These are phyloP conservation scores for Ganaspis sp. DNA, from an alignment of 1,140 invertebrate species.

Conservation along the genomic window DNA sequence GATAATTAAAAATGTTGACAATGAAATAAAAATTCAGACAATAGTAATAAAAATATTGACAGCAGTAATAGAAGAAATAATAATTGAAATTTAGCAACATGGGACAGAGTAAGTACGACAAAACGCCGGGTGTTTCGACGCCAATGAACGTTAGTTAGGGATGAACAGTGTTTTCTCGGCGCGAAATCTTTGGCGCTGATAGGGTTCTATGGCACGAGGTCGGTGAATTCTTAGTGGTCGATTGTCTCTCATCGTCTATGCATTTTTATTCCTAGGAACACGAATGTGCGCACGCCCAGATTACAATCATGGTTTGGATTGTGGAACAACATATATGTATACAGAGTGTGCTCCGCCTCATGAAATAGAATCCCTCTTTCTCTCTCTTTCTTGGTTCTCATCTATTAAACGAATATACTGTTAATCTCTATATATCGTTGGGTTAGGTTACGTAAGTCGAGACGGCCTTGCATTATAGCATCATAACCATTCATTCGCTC, in stretches of 20 bases:
- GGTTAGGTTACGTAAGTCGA: slow-evolving; percentile 65
- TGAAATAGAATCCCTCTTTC: slow-evolving; percentile 35
- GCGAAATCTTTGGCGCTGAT: slow-evolving; percentile 6
- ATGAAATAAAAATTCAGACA: too few relatives aligned
- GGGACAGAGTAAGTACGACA: too few relatives aligned
- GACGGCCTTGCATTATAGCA: slow-evolving; percentile 71
- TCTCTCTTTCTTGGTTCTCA: not conserved
- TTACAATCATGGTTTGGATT: slow-evolving; percentile 41
- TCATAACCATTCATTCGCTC: slow-evolving; percentile 72
- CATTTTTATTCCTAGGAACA: not conserved
- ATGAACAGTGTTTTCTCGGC: not conserved
- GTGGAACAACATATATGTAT: slow-evolving; percentile 29
- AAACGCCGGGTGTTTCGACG: not conserved
- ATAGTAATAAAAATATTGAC: too few relatives aligned
- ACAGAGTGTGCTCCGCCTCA: slow-evolving; percentile 2
- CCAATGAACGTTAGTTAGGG: slow-evolving; percentile 19
- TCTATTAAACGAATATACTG: slow-evolving; percentile 56
- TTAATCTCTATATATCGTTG: slow-evolving; percentile 66
- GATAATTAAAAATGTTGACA: too few relatives aligned
- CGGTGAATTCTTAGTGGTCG: not conserved
- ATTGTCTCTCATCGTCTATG: not conserved
- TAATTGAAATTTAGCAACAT: too few relatives aligned
- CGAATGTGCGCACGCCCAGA: slow-evolving; percentile 35
- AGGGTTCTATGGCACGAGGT: slow-evolving; percentile 8
- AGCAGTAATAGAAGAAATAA: too few relatives aligned